Percentiles rank a stretch among this genome's conserved stretches.
These are phyloP conservation scores for Brachymystax lenok DNA, from an alignment of 2,797 vertebrate genomes.

Conservation along the genomic window DNA sequence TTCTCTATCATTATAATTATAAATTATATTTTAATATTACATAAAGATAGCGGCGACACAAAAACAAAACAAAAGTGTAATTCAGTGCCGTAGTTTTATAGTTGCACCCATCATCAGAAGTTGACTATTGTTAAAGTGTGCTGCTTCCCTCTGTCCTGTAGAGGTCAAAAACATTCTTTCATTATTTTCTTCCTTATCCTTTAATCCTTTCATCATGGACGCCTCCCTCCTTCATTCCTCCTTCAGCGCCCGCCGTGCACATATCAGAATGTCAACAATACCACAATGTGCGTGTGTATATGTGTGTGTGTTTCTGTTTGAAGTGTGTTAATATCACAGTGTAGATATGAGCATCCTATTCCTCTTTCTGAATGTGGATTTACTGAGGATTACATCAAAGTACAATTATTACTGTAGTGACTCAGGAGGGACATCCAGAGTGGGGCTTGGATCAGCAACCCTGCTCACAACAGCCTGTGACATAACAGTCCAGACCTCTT, in stretches of 20 bases:
- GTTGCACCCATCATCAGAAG: neutral
- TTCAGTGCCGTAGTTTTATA: neutral
- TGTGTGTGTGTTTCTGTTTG: conserved; percentile 9
- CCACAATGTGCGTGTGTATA: neutral
- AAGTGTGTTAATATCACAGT: neutral
- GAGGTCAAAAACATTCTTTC: conserved; percentile 69
- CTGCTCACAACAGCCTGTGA: conserved; percentile 46
- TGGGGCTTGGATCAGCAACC: conserved; percentile 48
- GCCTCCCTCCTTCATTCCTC: conserved; percentile 43
- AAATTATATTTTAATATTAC: too few species aligned
- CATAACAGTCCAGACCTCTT: neutral
- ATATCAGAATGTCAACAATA: conserved; percentile 35
- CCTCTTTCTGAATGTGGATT: conserved; percentile 56
- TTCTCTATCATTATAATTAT: too few species aligned
- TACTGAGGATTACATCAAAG: conserved; percentile 64
- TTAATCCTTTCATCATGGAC: conserved; percentile 61
- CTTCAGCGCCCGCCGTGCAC: conserved; percentile 22
- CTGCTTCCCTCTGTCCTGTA: conserved; percentile 42
- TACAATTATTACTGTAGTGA: conserved; percentile 65
- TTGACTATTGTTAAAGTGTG: conserved; percentile 46
- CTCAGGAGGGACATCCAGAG: conserved; percentile 26
- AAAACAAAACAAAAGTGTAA: neutral
- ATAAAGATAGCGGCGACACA: too few species aligned
- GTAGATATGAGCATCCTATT: conserved; percentile 50
- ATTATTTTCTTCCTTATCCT: conserved; percentile 67